These are phyloP conservation scores for Orthosia cruda DNA, from an alignment of 2,888 invertebrate species.

Conservation along the genomic window DNA sequence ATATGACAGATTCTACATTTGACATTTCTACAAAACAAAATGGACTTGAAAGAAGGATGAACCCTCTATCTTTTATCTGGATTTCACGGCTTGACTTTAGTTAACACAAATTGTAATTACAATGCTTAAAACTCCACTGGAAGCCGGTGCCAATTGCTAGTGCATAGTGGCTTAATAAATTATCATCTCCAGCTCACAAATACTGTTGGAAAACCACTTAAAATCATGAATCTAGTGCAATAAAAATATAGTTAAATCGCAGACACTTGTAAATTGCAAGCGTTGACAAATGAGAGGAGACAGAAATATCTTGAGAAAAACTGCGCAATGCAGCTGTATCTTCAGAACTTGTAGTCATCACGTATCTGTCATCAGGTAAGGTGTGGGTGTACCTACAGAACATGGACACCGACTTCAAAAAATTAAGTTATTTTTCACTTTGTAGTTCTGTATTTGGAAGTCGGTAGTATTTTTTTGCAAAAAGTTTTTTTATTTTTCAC, in stretches of 20 bases:
- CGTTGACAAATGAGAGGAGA: conserved; percentile 54
- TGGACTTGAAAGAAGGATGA: not conserved
- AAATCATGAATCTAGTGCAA: conserved; percentile 25
- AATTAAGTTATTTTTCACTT: too few relatives aligned
- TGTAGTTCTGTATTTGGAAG: too few relatives aligned
- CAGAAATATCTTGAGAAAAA: conserved; percentile 37
- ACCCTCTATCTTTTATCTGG: not conserved
- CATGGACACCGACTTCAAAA: too few relatives aligned
- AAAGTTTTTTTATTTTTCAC: too few relatives aligned
- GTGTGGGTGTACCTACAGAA: conserved; percentile 44
- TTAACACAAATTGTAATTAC: not conserved
- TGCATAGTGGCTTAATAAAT: not conserved
- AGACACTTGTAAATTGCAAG: conserved; percentile 46
- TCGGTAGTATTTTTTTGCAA: too few relatives aligned
- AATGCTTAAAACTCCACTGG: too few relatives aligned
- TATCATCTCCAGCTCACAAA: conserved; percentile 16
- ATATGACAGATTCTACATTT: too few relatives aligned
- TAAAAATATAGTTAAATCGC: conserved; percentile 39
- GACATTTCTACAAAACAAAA: too few relatives aligned
- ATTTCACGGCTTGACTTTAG: too few relatives aligned
- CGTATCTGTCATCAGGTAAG: conserved; percentile 35
- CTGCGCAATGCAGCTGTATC: conserved; percentile 41
- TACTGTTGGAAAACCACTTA: not conserved
- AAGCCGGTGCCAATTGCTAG: not conserved
- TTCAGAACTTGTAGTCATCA: conserved; percentile 14